A percentile compares a stretch with the other conserved stretches of the same genome.
These are phyloP conservation scores for Hydrolagus affinis DNA, from an alignment of 2,113 vertebrate species.

Conservation along the genomic window DNA sequence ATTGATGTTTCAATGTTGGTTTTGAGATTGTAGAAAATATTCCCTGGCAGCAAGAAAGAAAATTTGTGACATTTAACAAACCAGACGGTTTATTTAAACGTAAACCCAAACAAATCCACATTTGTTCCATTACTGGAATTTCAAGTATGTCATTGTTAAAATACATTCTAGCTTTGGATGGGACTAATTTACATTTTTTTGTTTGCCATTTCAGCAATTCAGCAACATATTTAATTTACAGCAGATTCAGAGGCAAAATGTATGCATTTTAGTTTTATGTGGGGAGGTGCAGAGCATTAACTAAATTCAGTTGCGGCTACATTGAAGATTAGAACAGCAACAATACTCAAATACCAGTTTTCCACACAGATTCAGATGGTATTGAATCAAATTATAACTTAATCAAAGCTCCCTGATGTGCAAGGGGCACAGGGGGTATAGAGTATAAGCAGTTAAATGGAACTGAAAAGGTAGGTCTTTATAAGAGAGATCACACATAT, in stretches of 20 bases:
- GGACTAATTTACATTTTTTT: background rate
- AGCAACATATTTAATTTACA: too few relatives aligned
- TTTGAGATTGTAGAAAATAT: conserved; percentile 8
- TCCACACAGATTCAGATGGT: background rate
- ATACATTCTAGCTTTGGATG: background rate
- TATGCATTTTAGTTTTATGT: background rate
- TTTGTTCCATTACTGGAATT: too few relatives aligned
- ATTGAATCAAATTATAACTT: background rate
- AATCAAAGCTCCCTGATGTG: too few relatives aligned
- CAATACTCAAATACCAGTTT: background rate
- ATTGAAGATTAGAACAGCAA: background rate
- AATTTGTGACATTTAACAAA: too few relatives aligned
- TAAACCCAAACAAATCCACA: too few relatives aligned
- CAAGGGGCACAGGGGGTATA: too few relatives aligned
- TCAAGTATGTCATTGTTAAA: background rate
- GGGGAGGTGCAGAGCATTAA: background rate
- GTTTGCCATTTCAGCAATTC: background rate
- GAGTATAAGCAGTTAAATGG: too few relatives aligned
- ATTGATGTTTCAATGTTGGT: background rate
- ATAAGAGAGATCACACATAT: too few relatives aligned
- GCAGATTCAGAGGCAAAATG: background rate
- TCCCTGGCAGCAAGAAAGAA: background rate
- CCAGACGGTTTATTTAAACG: too few relatives aligned
- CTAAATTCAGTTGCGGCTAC: background rate
- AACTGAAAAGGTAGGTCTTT: too few relatives aligned